Percentiles rank a stretch among this genome's conserved stretches.
phyloP scores from a whole-genome alignment of 2,888 invertebrate species.

The Dicycla oo region DNA sequence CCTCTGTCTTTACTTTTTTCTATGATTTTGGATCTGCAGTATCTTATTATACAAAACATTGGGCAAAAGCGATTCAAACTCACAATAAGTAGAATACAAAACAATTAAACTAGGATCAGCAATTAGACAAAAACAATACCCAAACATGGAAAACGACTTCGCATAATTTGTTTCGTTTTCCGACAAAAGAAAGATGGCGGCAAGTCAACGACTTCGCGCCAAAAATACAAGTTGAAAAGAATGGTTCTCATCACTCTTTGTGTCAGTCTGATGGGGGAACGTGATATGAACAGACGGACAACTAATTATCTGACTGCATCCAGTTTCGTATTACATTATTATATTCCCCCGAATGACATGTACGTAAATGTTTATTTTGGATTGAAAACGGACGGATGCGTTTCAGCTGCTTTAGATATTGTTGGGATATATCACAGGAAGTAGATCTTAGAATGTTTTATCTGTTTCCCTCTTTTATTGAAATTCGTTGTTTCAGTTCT shows the following conservation, averaged over 20 bases:
- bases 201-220: constrained; percentile 76
- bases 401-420: constrained; percentile 43
- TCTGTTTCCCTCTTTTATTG: not conserved
- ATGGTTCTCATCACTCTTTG: constrained; percentile 79
- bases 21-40: not conserved
- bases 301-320: constrained; percentile 58
- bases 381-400: constrained; percentile 45
- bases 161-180: constrained; percentile 44
- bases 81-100: constrained; percentile 1
- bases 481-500: not conserved
- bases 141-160: constrained; percentile 48
- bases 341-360: constrained; percentile 33
- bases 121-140: constrained; percentile 31
- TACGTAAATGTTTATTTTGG: constrained; percentile 38
- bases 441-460: not conserved
- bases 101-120: not conserved
- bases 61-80: not conserved
- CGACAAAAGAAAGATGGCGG: constrained; percentile 54
- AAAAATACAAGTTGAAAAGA: constrained; percentile 75
- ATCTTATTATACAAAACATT: not conserved
- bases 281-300: constrained; percentile 48
- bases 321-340: constrained; percentile 51
- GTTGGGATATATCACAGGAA: constrained; percentile 10
- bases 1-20: not conserved
- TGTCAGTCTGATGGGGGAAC: constrained; percentile 68